Evolutionary conservation across 1,140 invertebrate species (phyloP), one percentile per base, ranked within the genome.

Genomic region (Palaemon carinicauda): DNA sequence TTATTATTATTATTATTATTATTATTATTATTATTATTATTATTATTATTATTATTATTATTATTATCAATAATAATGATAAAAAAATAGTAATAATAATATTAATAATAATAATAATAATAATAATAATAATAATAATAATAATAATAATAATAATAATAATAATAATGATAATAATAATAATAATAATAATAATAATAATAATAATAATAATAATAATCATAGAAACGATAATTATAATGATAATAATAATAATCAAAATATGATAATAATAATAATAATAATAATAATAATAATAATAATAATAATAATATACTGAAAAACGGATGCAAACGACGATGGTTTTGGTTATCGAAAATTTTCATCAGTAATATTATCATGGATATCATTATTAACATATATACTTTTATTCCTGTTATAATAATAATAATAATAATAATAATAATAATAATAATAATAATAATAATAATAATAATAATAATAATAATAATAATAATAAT

Each of bases 1-100:
- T 75, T 75, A 75, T 75, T 75, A 75, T 75, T 75, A 75, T 75
- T 75, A 75, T 75, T 75, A 75, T 75, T 75, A 75, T 75, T 75
- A 75, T 75, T 75, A 75, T 75, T 75, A 75, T 75, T 75, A 75
- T 75, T 75, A 75, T 75, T 75, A 75, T 75, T 75, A 75, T 75
- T 75, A 75, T 75, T 75, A 75, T 75, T 75, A 75, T 75, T 75
- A 75, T 75, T 75, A 75, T 75, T 75, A 75, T 75, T 29, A 17
- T 33, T 12, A 17, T 73, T 73, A 73, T 73, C 9, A 73, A 21
- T 73, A 73, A 21, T 31, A 73, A 21, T 14, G 29, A 21, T 14
- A 14, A 21, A 3, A 73, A 21, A 21, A 73, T 73, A 21, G 17
- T 73, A 21, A 73, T 73, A 3, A 73, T 73, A 21, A 73, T 73